Conservation (phyloP, 1,140 invertebrate genomes). For the Philopotamus ludificatus region DNA sequence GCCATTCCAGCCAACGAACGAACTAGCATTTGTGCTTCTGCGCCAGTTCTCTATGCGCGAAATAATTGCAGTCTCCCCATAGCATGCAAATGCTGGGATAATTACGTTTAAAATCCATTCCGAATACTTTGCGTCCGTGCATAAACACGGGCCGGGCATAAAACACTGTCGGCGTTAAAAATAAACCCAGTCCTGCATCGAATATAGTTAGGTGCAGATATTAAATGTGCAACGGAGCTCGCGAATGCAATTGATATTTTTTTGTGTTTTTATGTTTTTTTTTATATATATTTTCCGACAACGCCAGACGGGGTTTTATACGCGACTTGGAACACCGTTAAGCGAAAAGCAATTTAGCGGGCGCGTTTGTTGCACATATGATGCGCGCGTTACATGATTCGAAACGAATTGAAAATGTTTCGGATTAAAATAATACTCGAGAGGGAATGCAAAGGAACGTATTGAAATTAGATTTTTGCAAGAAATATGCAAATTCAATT, state of each 20-base stretch:
- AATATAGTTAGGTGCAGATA: not conserved
- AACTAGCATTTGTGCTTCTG: no score
- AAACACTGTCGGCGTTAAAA: constrained; percentile 12
- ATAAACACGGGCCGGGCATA: constrained; percentile 15
- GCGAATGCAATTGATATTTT: not conserved
- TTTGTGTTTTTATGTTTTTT: not conserved
- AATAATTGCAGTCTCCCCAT: constrained; percentile 25
- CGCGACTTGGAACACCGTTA: no score
- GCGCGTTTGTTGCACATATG: no score
- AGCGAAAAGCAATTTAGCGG: no score
- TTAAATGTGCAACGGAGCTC: not conserved
- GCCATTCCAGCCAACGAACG: no score
- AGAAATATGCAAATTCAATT: no score
- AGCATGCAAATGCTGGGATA: constrained; percentile 32
- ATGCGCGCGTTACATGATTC: no score
- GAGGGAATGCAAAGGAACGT: no score
- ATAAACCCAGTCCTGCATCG: not conserved
- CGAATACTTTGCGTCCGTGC: constrained; percentile 27
- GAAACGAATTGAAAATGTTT: no score
- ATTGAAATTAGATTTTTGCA: no score
- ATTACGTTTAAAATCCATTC: constrained; percentile 35
- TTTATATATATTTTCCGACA: no score
- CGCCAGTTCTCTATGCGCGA: not conserved
- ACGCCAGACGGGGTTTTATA: not conserved
- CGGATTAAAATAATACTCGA: no score